Evolutionary conservation across 2,113 vertebrate species (phyloP), one percentile per base, ranked within the genome.

Genomic region (Thalassoma bifasciatum): DNA sequence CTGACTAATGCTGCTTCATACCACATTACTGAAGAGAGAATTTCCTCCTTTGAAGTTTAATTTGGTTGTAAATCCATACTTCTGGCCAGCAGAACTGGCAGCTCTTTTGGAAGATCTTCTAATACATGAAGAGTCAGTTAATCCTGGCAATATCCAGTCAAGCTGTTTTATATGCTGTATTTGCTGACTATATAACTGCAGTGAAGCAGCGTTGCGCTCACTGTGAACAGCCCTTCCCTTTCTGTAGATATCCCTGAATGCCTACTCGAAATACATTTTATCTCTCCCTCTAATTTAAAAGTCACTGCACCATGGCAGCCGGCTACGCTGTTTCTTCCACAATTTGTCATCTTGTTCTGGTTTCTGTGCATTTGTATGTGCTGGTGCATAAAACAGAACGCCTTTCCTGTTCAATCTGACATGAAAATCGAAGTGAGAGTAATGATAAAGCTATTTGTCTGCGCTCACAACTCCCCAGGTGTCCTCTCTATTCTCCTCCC

Each of bases 371-470:
- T 77, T 3, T 50, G 10, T 30, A 19, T 70, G 46, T 53, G 38
- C 36, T n/a, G 26, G 17, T 59, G 21, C 51, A 63, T 22, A 26
- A 65, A 74, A 47, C 40, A 66, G 10, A 76, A 81, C 74, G 40
- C 0, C 19, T 34, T 51, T 34, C 58, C 42, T 37, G 30, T 79
- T 87, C 22, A 30, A n/a, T 79, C 66, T 37, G 42, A 65, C 62
- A 34, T 70, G 1, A 9, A 72, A 86, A 72, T 81, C 24, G 8
- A 82, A 85, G 40, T 42, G 22, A 50, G 21, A 61, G 51, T 64
- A 46, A 61, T 7, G 23, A 82, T 50, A n/a, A 67, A 42, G 54
- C 2, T 36, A 52, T 76, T 85, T 77, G 40, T 82, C 61, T 57
- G 30, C 4, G 1, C 26, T 53, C 42, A 17, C 16, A 46, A 46